Conservation (phyloP, 2,888 invertebrate genomes). For the Dorcus hopei region DNA sequence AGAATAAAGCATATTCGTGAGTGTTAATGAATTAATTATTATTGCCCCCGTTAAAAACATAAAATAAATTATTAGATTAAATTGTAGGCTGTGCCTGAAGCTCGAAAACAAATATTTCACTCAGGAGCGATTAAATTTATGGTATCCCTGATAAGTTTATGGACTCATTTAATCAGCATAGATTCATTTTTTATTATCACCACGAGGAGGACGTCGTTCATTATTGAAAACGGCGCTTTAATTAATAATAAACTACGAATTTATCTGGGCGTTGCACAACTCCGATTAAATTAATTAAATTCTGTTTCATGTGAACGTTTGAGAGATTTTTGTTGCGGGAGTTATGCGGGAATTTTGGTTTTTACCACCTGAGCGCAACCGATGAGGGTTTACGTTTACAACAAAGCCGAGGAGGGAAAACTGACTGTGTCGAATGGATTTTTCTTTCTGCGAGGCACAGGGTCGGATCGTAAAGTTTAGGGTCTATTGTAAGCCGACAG, state of each 20-base stretch:
- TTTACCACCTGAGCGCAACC: constrained; percentile 18
- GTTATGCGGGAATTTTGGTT: constrained; percentile 10
- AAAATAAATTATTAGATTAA: too few relatives aligned
- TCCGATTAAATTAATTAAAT: constrained; percentile 20
- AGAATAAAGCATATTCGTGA: not conserved
- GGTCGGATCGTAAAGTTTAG: constrained; percentile 22
- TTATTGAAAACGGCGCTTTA: constrained; percentile 14
- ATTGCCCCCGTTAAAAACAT: too few relatives aligned
- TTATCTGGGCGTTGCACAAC: constrained; percentile 11
- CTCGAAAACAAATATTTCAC: constrained; percentile 11
- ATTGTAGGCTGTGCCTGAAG: too few relatives aligned
- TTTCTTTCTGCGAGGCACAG: constrained; percentile 5
- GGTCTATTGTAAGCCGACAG: constrained; percentile 25
- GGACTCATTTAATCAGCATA: constrained; percentile 11
- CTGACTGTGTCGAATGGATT: constrained; percentile 20
- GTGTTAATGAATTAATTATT: not conserved
- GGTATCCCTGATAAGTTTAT: constrained; percentile 15
- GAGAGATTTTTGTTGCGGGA: not conserved
- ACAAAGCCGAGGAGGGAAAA: constrained; percentile 11
- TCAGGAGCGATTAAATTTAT: constrained; percentile 19
- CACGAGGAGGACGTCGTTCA: not conserved
- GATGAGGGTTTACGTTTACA: constrained; percentile 12
- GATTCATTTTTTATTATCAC: constrained; percentile 7
- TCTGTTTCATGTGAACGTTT: not conserved
- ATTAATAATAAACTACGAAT: constrained; percentile 14